Evolutionary conservation across 2,888 invertebrate genomes (phyloP).

Genomic region (Drosophila falleni): DNA sequence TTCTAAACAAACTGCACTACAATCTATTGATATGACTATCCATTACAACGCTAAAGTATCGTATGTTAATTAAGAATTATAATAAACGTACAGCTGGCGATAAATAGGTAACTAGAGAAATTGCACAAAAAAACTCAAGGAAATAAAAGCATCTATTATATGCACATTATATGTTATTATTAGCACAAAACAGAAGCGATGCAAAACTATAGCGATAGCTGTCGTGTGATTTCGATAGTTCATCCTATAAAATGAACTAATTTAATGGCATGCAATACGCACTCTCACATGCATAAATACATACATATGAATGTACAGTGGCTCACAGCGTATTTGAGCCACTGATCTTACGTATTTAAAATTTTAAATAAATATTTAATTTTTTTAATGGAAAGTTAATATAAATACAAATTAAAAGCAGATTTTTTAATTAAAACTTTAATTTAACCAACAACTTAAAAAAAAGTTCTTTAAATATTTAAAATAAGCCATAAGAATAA

Average conservation of each 20-base stretch:
- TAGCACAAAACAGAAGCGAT: slow-evolving; percentile 1
- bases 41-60: slow-evolving; percentile 1
- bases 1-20: slow-evolving; percentile 5
- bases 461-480: too few species aligned
- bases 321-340: too few species aligned
- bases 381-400: too few species aligned
- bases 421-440: too few species aligned
- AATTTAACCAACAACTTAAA: too few species aligned
- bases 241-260: slow-evolving; percentile 15
- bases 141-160: neutral
- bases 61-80: neutral
- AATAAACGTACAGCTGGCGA: slow-evolving; percentile 2
- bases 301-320: too few species aligned
- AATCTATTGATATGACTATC: slow-evolving; percentile 9
- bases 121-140: neutral
- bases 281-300: too few species aligned
- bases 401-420: too few species aligned
- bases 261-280: slow-evolving; percentile 11
- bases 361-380: too few species aligned
- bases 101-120: slow-evolving; percentile 8
- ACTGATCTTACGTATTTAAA: too few species aligned
- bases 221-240: slow-evolving; percentile 7
- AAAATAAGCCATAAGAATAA: too few species aligned
- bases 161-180: too few species aligned
- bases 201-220: neutral